Evolutionary conservation across 2,113 vertebrate species (phyloP), one percentile per base, ranked within the genome.

Genomic region (Stegostoma tigrinum): DNA sequence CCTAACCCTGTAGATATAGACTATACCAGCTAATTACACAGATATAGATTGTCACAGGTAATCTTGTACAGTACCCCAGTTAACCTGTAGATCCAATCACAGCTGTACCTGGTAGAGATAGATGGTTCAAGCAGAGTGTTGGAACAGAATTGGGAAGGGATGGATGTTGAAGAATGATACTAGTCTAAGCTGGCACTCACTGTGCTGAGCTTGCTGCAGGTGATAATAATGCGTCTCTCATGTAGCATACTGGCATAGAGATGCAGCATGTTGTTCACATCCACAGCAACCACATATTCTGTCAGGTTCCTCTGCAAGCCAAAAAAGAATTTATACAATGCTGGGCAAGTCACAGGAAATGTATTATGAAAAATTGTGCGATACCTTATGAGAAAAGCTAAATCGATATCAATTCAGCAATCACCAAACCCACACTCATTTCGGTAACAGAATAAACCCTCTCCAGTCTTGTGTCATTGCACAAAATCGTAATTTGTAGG

Each of bases 221-320:
- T 98, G 95, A 99, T 97, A 95, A 99, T 97, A 91, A 99, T 98
- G 72, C 98, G 98, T 80, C 98, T 97, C 96, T 99, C 98, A 2
- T 98, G 98, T 96, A 99, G 96, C 96, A 99, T 98, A 96, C 98
- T 98, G n/a, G 98, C 98, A 2, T 98, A 99, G 14, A 99, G 97
- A 95, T 98, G 98, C 80, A 99, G 96, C 96, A 99, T 97, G 96
- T 98, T 98, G 72, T 98, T 97, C 95, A 98, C 97, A 0, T 98
- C 98, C 45, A 99, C 98, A 0, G 98, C 98, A 80, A 99, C 98
- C 93, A 99, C 98, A 96, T 98, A 96, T 97, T 99, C 98, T 0
- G 98, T 99, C 72, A 99, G 96, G 96, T 99, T 99, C 97, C 98
- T 98, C 98, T 99, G 97, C 67, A 34, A 85, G 55, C 55, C 45